Base-by-base conservation (phyloP, 2,888 invertebrate species). In the Xanthia togata region DNA sequence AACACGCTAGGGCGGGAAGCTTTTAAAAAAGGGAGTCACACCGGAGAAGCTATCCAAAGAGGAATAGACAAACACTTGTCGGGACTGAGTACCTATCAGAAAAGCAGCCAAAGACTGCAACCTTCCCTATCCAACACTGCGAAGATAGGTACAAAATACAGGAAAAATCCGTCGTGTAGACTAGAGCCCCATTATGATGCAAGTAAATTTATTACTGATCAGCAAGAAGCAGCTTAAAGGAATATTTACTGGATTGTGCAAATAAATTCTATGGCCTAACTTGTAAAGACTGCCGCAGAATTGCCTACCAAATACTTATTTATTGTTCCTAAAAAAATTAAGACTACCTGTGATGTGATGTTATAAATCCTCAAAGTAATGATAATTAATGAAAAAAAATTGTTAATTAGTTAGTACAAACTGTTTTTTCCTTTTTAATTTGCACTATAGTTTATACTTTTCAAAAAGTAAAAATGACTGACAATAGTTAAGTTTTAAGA, bases 31-130 rank as follows among this genome's bases (percentile, higher is more conserved):
- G 23, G 53, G 53, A 8, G 23, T 53, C 53, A 53, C 53, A 53
- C 23, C 23, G 53, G 23, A 53, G 53, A 53, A 53, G 55, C 3
- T 55, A 55, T 55, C 55, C 55, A n/a, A 55, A 55, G 55, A 55
- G 55, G 55, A 12, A 55, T n/a, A 55, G 55, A 55, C n/a, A 55
- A 55, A 12, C 12, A 55, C n/a, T n/a, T 55, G n/a, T n/a, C 55
- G 55, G 55, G 55, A 55, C 55, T 55, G 55, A n/a, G 59, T n/a
- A n/a, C n/a, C n/a, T 59, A 26, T 59, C 31, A 60, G 59, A 60
- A 60, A 60, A 20, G 31, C 31, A 60, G 31, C 59, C 59, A 60
- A 60, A 60, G 59, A 60, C 31, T 60, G 59, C 59, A 60, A 60
- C 59, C 31, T 60, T 55, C 55, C n/a, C 55, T n/a, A n/a, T n/a